phyloP scores from a whole-genome alignment of 1,140 invertebrate species.

The Chrysoperla carnea region DNA sequence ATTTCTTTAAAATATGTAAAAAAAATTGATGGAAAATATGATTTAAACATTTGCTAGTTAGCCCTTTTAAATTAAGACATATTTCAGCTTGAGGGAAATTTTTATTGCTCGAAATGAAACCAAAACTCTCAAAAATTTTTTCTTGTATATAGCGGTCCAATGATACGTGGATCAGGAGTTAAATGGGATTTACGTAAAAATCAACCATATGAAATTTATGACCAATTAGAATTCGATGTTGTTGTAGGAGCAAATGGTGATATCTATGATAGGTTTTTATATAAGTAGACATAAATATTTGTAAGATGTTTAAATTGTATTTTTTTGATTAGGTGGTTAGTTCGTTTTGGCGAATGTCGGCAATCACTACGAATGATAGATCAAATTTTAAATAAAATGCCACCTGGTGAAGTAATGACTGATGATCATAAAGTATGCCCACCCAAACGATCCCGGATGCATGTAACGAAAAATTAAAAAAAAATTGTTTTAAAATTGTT shows the following conservation, averaged over 20 bases:
- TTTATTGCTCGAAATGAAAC: too few species aligned
- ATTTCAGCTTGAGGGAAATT: too few species aligned
- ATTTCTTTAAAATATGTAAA: too few species aligned
- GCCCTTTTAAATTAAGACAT: too few species aligned
- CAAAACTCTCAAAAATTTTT: constrained; percentile 19
- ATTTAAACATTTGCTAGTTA: too few species aligned
- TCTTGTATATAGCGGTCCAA: constrained; percentile 64
- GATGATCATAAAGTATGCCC: constrained; percentile 72
- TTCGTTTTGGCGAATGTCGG: constrained; percentile 61
- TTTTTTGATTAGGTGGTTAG: constrained; percentile 10
- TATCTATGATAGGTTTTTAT: constrained; percentile 51
- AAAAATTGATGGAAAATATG: too few species aligned
- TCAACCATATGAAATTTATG: constrained; percentile 75
- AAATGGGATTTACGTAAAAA: constrained; percentile 79
- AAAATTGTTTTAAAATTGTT: neutral
- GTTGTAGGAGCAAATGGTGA: constrained; percentile 69
- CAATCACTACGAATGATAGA: constrained; percentile 55
- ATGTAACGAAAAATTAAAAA: constrained; percentile 19
- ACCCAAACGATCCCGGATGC: constrained; percentile 67
- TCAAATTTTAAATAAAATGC: constrained; percentile 77
- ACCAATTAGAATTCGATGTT: constrained; percentile 71
- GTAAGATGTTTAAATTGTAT: neutral
- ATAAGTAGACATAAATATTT: neutral
- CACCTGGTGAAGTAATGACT: constrained; percentile 57
- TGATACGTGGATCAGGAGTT: constrained; percentile 64